A percentile compares a stretch with the other conserved stretches of the same genome.
These are phyloP conservation scores for Ameiurus melas DNA, from an alignment of 2,113 vertebrate species.

Conservation along the genomic window DNA sequence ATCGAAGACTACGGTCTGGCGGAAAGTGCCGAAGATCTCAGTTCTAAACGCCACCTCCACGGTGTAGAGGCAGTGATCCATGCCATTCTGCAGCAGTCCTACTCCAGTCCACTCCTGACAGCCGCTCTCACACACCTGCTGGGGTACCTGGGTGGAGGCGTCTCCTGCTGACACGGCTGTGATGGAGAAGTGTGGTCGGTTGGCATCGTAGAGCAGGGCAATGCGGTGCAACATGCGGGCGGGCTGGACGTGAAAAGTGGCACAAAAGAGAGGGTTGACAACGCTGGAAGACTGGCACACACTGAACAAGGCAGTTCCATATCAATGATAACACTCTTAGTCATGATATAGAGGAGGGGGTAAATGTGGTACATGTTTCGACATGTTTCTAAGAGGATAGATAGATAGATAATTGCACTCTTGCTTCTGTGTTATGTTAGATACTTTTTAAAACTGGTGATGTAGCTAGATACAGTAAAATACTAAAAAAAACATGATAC, in stretches of 20 bases:
- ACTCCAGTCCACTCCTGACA: conserved; percentile 94
- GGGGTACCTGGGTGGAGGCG: conserved; percentile 80
- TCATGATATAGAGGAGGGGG: background rate
- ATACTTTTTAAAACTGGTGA: background rate
- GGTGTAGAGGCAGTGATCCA: conserved; percentile 94
- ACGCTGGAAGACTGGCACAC: background rate
- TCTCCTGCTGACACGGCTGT: conserved; percentile 88
- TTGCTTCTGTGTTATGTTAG: background rate
- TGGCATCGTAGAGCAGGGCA: conserved; percentile 95
- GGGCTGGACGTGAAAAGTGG: conserved; percentile 74
- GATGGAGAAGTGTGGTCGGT: conserved; percentile 96
- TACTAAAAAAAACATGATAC: background rate
- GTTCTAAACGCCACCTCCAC: conserved; percentile 93
- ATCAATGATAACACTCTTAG: background rate
- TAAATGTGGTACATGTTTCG: background rate
- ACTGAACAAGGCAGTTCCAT: background rate
- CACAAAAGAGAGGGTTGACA: background rate
- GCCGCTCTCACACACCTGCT: conserved; percentile 82
- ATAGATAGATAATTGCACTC: background rate
- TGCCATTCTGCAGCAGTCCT: conserved; percentile 84
- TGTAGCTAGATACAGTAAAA: background rate
- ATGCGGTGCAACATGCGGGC: conserved; percentile 89
- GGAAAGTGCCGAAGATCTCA: conserved; percentile 98
- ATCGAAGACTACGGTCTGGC: conserved; percentile 97
- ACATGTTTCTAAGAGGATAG: background rate